These are phyloP conservation scores for Drosophila takahashii DNA, from an alignment of 1,140 invertebrate species.

Conservation along the genomic window DNA sequence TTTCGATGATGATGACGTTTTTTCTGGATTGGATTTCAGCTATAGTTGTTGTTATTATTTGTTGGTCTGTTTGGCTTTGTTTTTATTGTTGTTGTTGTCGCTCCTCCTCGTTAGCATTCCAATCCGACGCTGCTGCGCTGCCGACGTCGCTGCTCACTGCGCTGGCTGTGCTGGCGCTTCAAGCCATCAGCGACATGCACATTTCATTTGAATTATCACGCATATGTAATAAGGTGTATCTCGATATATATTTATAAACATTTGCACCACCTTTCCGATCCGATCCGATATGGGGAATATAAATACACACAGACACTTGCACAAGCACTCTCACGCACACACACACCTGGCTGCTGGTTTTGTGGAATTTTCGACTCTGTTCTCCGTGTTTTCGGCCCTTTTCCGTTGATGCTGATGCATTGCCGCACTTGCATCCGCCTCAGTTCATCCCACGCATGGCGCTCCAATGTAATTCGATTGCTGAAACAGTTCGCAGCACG, in stretches of 20 bases:
- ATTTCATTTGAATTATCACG: slow-evolving; percentile 71
- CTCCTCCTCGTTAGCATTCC: slow-evolving; percentile 52
- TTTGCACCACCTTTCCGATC: slow-evolving; percentile 53
- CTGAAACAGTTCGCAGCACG: slow-evolving; percentile 22
- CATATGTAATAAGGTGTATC: slow-evolving; percentile 42
- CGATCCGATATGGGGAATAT: slow-evolving; percentile 20
- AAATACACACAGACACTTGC: slow-evolving; percentile 43
- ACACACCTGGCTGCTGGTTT: slow-evolving; percentile 72
- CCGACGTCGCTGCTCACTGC: slow-evolving; percentile 39
- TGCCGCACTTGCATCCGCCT: slow-evolving; percentile 35
- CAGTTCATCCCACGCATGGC: slow-evolving; percentile 23
- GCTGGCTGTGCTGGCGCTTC: slow-evolving; percentile 26
- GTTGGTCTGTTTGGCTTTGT: slow-evolving; percentile 21
- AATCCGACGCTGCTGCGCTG: slow-evolving; percentile 63
- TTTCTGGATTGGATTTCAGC: slow-evolving; percentile 8
- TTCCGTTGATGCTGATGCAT: slow-evolving; percentile 33
- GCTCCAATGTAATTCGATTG: slow-evolving; percentile 3
- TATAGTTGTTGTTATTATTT: slow-evolving; percentile 52
- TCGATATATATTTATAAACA: slow-evolving; percentile 62
- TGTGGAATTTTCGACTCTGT: slow-evolving; percentile 71
- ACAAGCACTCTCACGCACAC: slow-evolving; percentile 62
- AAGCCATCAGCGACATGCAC: slow-evolving; percentile 71
- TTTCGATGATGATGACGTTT: background rate
- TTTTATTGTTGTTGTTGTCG: slow-evolving; percentile 26
- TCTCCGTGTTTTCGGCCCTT: slow-evolving; percentile 21